A percentile compares a stretch with the other conserved stretches of the same genome.
Conservation (phyloP, 2,113 vertebrate species). For the Dermatemys mawii region DNA sequence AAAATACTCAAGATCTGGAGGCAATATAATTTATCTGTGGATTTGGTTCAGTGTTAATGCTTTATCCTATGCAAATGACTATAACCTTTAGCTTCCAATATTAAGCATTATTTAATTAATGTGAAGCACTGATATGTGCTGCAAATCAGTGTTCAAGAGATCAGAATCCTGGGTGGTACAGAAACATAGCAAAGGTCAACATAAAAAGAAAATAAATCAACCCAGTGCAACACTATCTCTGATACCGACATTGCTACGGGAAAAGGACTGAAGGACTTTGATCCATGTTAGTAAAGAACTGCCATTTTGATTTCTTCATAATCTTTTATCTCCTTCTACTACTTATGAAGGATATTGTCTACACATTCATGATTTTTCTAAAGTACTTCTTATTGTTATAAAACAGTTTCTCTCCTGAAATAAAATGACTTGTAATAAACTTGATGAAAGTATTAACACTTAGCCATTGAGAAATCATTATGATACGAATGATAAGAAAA, state of each 20-base stretch:
- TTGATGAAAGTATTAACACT: background rate
- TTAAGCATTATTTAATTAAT: background rate
- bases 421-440: background rate
- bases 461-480: constrained; percentile 12
- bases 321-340: background rate
- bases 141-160: background rate
- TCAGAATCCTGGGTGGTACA: background rate
- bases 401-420: background rate
- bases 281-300: background rate
- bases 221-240: background rate
- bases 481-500: background rate
- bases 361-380: background rate
- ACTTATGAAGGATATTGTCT: background rate
- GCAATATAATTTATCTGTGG: background rate
- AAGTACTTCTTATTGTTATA: background rate
- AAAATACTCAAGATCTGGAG: background rate
- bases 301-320: background rate
- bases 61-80: background rate
- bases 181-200: background rate
- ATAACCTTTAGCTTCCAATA: background rate
- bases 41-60: background rate
- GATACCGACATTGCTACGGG: background rate
- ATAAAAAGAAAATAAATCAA: background rate
- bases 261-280: background rate
- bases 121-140: background rate